Evolutionary conservation across 2,888 invertebrate species (phyloP), one percentile per base, ranked within the genome.

Genomic region (Drosophila aldrichi): DNA sequence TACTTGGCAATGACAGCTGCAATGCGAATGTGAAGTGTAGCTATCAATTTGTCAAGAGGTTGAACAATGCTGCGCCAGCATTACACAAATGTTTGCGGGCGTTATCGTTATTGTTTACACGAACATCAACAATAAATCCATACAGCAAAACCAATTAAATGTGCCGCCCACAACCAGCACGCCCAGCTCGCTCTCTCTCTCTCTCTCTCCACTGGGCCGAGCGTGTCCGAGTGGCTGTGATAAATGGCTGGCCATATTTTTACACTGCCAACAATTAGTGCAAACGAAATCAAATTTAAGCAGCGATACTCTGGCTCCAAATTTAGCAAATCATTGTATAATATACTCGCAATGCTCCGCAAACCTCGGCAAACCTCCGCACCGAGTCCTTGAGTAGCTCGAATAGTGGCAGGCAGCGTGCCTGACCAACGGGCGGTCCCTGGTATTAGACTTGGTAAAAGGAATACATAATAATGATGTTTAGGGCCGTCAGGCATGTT

Each of bases 241-340:
- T 86, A 82, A 87, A 86, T 89, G 70, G 70, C 34, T 54, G 73
- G 70, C 69, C 71, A 82, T 84, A 80, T 74, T 84, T 88, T 70
- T 74, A 72, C 81, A 82, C 68, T 74, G 72, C 72, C 79, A 77
- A 74, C 86, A 84, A 88, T 84, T 87, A 84, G 87, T 79, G 55
- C 66, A 82, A 87, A 75, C 82, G 70, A 83, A 88, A 84, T 82
- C 83, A 82, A 88, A 89, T 87, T 79, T 80, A 73, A 82, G 83
- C 77, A 80, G 69, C 54, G 57, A 51, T 49, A 29, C 60, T 60
- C 22, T 38, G 25, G 49, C 49, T 38, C 14, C 14, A 54, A 73
- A 59, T 74, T 77, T 25, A 49, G 57, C 63, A 68, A 76, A 68
- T 76, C 62, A 70, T 79, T 81, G 55, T 62, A 56, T 77, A 74